These are phyloP conservation scores for Melanerpes formicivorus DNA, from an alignment of 2,113 vertebrate genomes.

Conservation along the genomic window DNA sequence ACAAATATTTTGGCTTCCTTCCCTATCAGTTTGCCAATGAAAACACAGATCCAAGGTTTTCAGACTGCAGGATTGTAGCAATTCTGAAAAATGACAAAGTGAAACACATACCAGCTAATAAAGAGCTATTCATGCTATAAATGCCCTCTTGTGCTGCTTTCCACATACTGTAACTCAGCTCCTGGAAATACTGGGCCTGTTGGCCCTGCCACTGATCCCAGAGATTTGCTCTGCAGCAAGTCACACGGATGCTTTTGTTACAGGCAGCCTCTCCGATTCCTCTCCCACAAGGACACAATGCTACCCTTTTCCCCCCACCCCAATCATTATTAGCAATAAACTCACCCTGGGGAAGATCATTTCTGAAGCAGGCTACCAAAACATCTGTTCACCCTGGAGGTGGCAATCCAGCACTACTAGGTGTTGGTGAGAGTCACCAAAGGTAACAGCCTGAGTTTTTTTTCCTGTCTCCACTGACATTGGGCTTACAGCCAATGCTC, in stretches of 20 bases:
- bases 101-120: conserved; percentile 60
- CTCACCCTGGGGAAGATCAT: not conserved
- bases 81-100: conserved; percentile 64
- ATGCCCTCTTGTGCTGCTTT: conserved; percentile 27
- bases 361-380: not conserved
- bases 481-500: not conserved
- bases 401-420: not conserved
- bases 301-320: not conserved
- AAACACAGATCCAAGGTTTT: conserved; percentile 64
- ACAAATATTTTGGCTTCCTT: conserved; percentile 66
- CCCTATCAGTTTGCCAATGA: conserved; percentile 64
- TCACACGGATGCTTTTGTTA: not conserved
- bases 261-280: not conserved
- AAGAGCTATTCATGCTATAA: conserved; percentile 58
- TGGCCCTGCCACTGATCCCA: not conserved
- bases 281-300: not conserved
- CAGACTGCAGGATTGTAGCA: conserved; percentile 23
- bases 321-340: not conserved
- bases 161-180: not conserved
- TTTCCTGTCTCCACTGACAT: not conserved
- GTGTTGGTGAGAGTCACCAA: not conserved
- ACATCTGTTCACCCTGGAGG: not conserved
- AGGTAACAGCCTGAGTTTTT: not conserved
- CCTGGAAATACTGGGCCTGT: not conserved
- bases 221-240: not conserved